These are phyloP conservation scores for Lates calcarifer DNA, from an alignment of 2,113 vertebrate genomes.

Conservation along the genomic window DNA sequence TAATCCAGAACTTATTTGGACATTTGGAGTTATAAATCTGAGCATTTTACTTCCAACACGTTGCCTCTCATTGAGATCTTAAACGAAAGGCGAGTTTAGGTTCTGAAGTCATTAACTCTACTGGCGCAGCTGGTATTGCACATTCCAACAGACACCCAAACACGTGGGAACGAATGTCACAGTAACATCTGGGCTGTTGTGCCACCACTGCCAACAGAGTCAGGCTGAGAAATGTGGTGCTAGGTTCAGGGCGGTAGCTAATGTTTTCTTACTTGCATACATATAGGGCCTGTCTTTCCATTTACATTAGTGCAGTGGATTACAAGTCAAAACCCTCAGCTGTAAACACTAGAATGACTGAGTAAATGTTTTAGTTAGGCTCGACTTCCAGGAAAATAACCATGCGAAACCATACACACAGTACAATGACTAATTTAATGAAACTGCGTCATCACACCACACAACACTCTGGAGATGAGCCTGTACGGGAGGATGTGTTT, in stretches of 20 bases:
- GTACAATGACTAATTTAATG: constrained; percentile 52
- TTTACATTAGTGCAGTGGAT: constrained; percentile 29
- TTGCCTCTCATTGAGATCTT: constrained; percentile 60
- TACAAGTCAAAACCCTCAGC: constrained; percentile 40
- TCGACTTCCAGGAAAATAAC: constrained; percentile 73
- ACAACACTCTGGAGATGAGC: constrained; percentile 47
- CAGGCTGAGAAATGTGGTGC: constrained; percentile 1
- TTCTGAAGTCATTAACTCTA: constrained; percentile 42
- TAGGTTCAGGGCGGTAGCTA: background rate
- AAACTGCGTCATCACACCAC: constrained; percentile 59
- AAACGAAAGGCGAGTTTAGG: constrained; percentile 24
- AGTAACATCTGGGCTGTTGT: constrained; percentile 64
- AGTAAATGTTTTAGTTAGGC: constrained; percentile 72
- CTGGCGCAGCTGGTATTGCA: constrained; percentile 29
- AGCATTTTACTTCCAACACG: constrained; percentile 28
- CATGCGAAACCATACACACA: constrained; percentile 45
- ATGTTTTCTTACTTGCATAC: constrained; percentile 24
- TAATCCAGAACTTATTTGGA: constrained; percentile 28
- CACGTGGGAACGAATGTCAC: constrained; percentile 53
- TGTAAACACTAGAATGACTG: constrained; percentile 58
- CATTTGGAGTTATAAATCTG: constrained; percentile 37
- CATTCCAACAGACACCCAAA: constrained; percentile 56
- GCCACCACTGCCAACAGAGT: constrained; percentile 33
- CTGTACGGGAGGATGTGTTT: constrained; percentile 49
- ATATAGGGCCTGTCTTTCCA: background rate